phyloP scores from a whole-genome alignment of 2,113 vertebrate species.

The Indicator maculatus region DNA sequence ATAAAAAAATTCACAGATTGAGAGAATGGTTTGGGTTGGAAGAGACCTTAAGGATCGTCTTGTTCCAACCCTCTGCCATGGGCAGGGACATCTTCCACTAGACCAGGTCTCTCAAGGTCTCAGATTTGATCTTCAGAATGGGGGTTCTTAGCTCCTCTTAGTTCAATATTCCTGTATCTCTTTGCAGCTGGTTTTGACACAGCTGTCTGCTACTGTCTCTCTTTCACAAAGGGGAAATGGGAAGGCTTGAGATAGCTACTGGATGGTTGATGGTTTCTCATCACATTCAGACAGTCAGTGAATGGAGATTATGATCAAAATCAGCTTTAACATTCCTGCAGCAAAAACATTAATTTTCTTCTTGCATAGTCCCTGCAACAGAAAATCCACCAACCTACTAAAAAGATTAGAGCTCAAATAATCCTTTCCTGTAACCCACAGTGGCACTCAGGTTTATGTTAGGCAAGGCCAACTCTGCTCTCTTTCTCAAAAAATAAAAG shows the following conservation, averaged over 20 bases:
- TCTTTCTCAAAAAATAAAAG: not conserved
- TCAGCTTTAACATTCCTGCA: not conserved
- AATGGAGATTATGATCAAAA: not conserved
- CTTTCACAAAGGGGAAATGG: not conserved
- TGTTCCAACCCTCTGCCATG: too few species aligned
- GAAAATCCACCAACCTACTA: not conserved
- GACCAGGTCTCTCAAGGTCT: too few species aligned
- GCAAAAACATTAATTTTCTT: not conserved
- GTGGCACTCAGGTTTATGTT: not conserved
- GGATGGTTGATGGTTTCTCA: not conserved
- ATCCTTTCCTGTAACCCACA: not conserved
- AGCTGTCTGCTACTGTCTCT: not conserved
- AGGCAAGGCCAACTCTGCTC: not conserved
- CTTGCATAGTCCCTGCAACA: not conserved
- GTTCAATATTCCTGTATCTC: not conserved
- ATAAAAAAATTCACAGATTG: not conserved
- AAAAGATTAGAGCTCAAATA: not conserved
- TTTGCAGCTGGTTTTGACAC: not conserved
- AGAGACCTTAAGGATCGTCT: too few species aligned
- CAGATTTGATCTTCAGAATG: too few species aligned
- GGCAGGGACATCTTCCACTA: too few species aligned
- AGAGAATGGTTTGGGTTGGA: too few species aligned
- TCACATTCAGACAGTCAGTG: not conserved
- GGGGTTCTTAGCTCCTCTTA: too few species aligned
- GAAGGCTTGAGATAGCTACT: not conserved